phyloP scores from a whole-genome alignment of 2,888 invertebrate genomes.

The Ennomos fuscantarius region DNA sequence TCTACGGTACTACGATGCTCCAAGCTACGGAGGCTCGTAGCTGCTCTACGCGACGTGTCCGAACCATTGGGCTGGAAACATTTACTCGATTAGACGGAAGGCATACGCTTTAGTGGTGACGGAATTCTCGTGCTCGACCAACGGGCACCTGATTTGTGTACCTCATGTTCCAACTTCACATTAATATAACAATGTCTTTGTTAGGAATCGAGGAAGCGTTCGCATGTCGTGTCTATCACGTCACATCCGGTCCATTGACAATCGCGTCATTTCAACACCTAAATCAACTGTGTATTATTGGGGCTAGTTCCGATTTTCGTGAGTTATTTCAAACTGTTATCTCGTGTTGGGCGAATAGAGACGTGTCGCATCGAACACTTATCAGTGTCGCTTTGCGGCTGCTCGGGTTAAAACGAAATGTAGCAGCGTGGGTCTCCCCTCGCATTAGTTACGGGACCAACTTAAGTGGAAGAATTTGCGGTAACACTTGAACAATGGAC shows the following conservation, averaged over 20 bases:
- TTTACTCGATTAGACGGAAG: constrained; percentile 79
- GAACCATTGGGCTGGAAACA: constrained; percentile 71
- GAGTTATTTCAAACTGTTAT: constrained; percentile 62
- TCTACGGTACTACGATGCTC: constrained; percentile 54
- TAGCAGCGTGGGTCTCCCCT: constrained; percentile 57
- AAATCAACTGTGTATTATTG: constrained; percentile 36
- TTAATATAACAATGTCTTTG: constrained; percentile 37
- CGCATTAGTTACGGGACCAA: constrained; percentile 67
- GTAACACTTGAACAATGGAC: constrained; percentile 61
- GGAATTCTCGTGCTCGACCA: constrained; percentile 61
- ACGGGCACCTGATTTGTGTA: constrained; percentile 53
- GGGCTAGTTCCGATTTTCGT: constrained; percentile 51
- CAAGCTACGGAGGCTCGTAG: constrained; percentile 59
- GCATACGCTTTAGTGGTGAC: constrained; percentile 74
- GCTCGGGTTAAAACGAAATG: constrained; percentile 67
- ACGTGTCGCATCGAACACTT: constrained; percentile 69
- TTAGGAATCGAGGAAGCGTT: constrained; percentile 23
- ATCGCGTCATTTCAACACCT: constrained; percentile 31
- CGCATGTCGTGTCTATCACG: constrained; percentile 26
- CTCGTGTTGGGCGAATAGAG: constrained; percentile 62
- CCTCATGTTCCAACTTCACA: constrained; percentile 41
- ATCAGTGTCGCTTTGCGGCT: constrained; percentile 70
- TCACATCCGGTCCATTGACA: constrained; percentile 34
- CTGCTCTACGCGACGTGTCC: constrained; percentile 68
- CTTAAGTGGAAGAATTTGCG: constrained; percentile 72